phyloP scores from a whole-genome alignment of 1,140 invertebrate genomes.

The Zaprionus inermis region DNA sequence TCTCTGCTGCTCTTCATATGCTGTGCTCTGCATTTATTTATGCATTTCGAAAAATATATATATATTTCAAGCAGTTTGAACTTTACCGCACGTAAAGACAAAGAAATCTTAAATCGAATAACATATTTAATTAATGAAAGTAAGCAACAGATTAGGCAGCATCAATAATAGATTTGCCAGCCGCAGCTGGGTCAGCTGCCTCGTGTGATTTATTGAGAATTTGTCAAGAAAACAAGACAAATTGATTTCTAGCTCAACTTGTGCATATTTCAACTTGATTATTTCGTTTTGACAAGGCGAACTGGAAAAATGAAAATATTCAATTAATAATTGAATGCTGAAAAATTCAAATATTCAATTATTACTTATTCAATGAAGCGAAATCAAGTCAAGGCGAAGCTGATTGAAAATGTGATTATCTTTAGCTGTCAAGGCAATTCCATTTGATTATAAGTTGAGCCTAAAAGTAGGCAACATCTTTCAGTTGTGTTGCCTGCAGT shows the following conservation, averaged over 20 bases:
- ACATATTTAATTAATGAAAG: slow-evolving; percentile 2
- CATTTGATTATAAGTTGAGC: not conserved
- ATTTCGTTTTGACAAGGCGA: not conserved
- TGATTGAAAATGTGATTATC: not conserved
- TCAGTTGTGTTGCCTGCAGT: not conserved
- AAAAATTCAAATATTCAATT: not conserved
- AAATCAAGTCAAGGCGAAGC: not conserved
- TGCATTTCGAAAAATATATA: slow-evolving; percentile 12
- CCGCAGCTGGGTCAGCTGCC: not conserved
- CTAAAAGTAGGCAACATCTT: not conserved
- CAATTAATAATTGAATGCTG: not conserved
- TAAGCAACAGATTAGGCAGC: not conserved
- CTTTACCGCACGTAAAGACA: not conserved
- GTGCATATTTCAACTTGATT: not conserved
- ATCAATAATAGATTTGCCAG: not conserved
- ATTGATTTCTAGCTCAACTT: slow-evolving; percentile 2
- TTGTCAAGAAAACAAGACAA: not conserved
- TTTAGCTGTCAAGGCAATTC: not conserved
- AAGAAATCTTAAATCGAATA: not conserved
- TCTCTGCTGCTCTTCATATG: slow-evolving; percentile 13
- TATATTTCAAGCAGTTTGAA: slow-evolving; percentile 1
- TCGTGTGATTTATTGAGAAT: not conserved
- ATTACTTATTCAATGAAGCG: not conserved
- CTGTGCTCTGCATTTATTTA: slow-evolving; percentile 24
- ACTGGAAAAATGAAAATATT: not conserved